Percentiles rank a stretch among this genome's conserved stretches.
These are phyloP conservation scores for Diaphora mendica DNA, from an alignment of 2,888 invertebrate genomes.

Conservation along the genomic window DNA sequence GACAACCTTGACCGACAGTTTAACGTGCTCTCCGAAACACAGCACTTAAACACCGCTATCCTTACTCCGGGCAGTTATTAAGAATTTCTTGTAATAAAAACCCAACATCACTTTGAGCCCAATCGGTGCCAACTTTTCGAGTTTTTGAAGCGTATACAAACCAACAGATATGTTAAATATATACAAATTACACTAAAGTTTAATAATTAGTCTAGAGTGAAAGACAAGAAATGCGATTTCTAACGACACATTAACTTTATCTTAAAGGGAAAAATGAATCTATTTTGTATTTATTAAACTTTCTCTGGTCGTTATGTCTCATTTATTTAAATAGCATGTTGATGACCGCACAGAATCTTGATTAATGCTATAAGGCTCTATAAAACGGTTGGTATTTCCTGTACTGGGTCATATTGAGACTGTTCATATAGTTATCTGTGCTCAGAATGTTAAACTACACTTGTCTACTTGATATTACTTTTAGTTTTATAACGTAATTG, in stretches of 20 bases:
- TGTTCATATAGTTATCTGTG: conserved; percentile 1
- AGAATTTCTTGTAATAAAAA: no score
- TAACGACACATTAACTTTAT: neutral
- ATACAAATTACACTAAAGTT: no score
- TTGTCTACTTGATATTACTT: neutral
- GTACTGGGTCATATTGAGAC: neutral
- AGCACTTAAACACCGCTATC: no score
- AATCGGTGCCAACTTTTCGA: no score
- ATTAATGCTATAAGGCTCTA: conserved; percentile 10
- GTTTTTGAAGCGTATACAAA: no score
- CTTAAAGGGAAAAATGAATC: neutral
- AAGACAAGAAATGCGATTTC: neutral
- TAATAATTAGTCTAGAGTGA: neutral
- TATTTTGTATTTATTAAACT: neutral
- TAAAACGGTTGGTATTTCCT: conserved; percentile 13
- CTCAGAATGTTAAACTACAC: neutral
- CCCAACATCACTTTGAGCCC: no score
- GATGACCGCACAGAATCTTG: conserved; percentile 8
- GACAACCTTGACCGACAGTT: no score
- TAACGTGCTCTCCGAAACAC: no score
- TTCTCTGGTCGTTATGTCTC: conserved; percentile 1
- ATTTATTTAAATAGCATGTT: conserved; percentile 2
- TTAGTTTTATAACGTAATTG: neutral
- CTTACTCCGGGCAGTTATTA: no score
- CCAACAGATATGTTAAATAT: no score